These are phyloP conservation scores for Gortyna flavago DNA, from an alignment of 2,888 invertebrate genomes.

Conservation along the genomic window DNA sequence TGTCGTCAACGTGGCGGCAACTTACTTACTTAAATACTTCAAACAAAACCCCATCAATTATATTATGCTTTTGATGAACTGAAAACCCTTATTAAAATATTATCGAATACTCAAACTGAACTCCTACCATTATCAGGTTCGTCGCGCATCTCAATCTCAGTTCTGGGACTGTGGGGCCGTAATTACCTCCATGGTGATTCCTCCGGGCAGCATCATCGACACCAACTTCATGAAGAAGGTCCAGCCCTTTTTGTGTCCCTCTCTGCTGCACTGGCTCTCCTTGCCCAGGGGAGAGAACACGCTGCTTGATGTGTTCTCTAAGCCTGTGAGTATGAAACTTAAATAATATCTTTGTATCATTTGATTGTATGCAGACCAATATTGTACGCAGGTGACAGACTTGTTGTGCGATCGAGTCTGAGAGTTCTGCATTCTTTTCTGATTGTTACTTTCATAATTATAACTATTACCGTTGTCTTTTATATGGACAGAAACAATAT, in stretches of 20 bases:
- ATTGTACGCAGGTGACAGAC: neutral
- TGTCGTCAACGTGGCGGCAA: neutral
- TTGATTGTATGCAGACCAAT: neutral
- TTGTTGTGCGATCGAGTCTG: neutral
- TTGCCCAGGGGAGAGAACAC: slow-evolving; percentile 85
- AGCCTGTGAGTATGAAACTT: slow-evolving; percentile 82
- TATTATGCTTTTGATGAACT: neutral
- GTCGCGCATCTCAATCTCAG: slow-evolving; percentile 78
- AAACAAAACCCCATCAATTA: neutral
- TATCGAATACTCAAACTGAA: neutral
- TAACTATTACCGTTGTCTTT: neutral
- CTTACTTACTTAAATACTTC: neutral
- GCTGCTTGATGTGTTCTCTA: slow-evolving; percentile 83
- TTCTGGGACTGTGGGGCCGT: slow-evolving; percentile 88
- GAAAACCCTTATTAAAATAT: neutral
- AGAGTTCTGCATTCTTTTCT: neutral
- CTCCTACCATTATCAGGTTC: slow-evolving; percentile 68
- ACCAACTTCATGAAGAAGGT: slow-evolving; percentile 71
- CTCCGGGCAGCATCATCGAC: slow-evolving; percentile 77
- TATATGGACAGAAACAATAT: neutral
- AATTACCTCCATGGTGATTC: slow-evolving; percentile 76
- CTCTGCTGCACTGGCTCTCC: slow-evolving; percentile 86
- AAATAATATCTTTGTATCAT: neutral
- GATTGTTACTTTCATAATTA: neutral
- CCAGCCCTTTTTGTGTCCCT: slow-evolving; percentile 84